phyloP scores from a whole-genome alignment of 2,797 vertebrate species.

The Enteromius anoplus region DNA sequence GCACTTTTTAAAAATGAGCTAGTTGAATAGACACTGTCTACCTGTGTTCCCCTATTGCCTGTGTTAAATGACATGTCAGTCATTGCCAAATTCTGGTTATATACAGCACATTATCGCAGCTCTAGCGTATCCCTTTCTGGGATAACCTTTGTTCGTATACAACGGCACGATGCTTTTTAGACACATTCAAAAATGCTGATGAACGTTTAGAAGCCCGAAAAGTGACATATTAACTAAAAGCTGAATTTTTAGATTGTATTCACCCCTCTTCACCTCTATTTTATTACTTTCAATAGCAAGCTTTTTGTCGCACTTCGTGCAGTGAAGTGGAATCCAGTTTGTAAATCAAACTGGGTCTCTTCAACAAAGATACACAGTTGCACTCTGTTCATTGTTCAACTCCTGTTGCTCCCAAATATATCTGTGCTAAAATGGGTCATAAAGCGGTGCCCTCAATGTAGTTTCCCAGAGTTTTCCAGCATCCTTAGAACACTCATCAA shows the following conservation, averaged over 20 bases:
- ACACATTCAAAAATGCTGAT: constrained; percentile 9
- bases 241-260: constrained; percentile 20
- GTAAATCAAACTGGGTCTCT: constrained; percentile 38
- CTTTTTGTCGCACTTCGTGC: constrained; percentile 10
- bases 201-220: neutral
- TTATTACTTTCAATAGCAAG: constrained; percentile 32
- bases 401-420: constrained; percentile 55
- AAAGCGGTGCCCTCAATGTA: constrained; percentile 47
- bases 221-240: constrained; percentile 19
- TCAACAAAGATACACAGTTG: constrained; percentile 16
- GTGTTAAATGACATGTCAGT: constrained; percentile 39
- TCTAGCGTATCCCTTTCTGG: constrained; percentile 13
- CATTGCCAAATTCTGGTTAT: neutral
- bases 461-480: constrained; percentile 50
- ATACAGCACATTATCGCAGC: constrained; percentile 19
- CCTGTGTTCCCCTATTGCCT: constrained; percentile 3
- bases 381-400: constrained; percentile 41
- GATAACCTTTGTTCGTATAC: constrained; percentile 38
- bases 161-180: constrained; percentile 32
- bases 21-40: constrained; percentile 31
- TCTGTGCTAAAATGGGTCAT: constrained; percentile 55
- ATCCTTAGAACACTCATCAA: constrained; percentile 37
- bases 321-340: neutral
- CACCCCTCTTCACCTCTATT: constrained; percentile 33
- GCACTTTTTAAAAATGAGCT: constrained; percentile 34